Evolutionary conservation across 2,113 vertebrate genomes (phyloP).

Genomic region (Anthoscopus minutus): DNA sequence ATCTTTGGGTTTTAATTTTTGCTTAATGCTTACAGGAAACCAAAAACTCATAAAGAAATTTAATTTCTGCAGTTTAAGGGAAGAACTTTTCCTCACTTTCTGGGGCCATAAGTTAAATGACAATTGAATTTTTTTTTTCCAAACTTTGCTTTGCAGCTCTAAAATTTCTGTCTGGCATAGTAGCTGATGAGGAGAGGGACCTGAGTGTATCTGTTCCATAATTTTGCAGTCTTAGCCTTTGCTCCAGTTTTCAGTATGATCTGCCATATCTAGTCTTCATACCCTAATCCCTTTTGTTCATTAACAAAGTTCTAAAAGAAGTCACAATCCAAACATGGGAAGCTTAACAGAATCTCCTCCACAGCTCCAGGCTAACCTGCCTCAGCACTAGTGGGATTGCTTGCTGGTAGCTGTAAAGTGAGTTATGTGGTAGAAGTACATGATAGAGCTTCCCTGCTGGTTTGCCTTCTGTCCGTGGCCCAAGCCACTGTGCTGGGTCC

Average conservation of each 20-base stretch:
- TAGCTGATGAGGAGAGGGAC: neutral
- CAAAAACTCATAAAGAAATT: neutral
- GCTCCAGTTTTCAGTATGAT: neutral
- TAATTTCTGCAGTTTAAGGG: neutral
- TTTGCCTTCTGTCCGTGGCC: neutral
- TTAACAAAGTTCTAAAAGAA: neutral
- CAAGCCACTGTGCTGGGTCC: neutral
- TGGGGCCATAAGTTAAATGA: neutral
- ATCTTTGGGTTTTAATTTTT: neutral
- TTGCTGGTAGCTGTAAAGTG: neutral
- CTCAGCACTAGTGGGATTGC: neutral
- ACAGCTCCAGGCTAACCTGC: neutral
- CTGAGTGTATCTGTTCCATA: neutral
- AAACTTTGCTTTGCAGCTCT: neutral
- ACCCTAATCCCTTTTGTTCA: neutral
- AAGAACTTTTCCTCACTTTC: neutral
- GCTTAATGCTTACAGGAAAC: neutral
- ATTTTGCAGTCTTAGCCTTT: neutral
- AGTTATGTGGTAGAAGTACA: neutral
- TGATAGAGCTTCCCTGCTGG: neutral
- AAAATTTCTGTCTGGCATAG: neutral
- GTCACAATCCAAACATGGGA: accelerated
- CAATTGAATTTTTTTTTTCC: neutral
- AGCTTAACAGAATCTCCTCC: neutral
- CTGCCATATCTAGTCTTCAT: neutral